Conservation (phyloP, 92 coral and sea anemone genomes). For the Muricea muricata region DNA sequence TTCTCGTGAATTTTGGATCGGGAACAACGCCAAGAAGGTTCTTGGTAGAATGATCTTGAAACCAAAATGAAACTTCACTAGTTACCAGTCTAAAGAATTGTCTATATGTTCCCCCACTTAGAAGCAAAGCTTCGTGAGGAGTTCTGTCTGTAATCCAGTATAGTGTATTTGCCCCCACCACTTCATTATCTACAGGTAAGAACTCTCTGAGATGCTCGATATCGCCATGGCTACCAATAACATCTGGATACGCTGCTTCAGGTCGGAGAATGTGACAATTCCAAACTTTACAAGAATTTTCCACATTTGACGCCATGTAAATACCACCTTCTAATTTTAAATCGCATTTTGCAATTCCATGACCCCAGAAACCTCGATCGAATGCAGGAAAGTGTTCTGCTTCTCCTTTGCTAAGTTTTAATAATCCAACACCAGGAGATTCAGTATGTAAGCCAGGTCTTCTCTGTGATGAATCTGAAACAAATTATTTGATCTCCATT, state of each 20-base stretch:
- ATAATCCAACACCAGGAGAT: background rate
- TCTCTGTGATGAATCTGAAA: background rate
- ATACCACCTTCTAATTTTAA: conserved; percentile 4
- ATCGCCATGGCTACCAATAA: conserved; percentile 12
- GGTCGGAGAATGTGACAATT: conserved; percentile 6
- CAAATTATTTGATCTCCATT: no score
- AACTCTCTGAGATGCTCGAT: conserved; percentile 13
- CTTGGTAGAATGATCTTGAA: conserved; percentile 16
- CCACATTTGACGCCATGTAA: conserved; percentile 17
- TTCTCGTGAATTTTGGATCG: background rate
- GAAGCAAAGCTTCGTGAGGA: conserved; percentile 7
- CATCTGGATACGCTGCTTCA: background rate
- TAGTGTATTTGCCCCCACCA: background rate
- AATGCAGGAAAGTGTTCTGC: background rate
- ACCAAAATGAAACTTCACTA: background rate
- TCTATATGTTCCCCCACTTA: background rate
- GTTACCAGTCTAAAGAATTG: conserved; percentile 9
- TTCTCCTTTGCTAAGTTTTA: background rate
- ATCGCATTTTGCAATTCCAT: background rate
- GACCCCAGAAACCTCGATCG: background rate
- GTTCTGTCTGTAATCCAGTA: conserved; percentile 21
- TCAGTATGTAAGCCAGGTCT: conserved; percentile 11
- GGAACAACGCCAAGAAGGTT: conserved; percentile 9
- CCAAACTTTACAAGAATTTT: conserved; percentile 16
- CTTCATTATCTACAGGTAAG: conserved; percentile 3